Conservation (phyloP, 2,888 invertebrate genomes). For the Philonicus albiceps region DNA sequence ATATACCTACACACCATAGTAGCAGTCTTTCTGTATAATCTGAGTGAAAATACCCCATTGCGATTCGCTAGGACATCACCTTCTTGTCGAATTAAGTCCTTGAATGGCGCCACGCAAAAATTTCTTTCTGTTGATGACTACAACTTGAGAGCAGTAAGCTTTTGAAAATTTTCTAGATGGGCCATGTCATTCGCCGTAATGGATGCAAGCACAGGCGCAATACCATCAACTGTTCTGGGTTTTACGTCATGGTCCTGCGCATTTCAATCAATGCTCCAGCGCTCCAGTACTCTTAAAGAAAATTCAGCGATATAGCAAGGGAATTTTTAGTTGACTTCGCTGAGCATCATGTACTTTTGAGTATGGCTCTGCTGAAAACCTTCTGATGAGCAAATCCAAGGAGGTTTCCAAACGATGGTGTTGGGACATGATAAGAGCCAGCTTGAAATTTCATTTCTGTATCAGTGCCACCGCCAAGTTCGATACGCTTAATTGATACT, state of each 20-base stretch:
- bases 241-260: constrained; percentile 13
- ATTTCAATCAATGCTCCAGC: too few species aligned
- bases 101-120: background rate
- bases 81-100: background rate
- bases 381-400: background rate
- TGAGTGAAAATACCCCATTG: background rate
- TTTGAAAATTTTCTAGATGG: background rate
- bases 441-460: background rate
- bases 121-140: background rate
- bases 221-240: background rate
- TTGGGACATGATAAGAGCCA: background rate
- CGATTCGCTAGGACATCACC: background rate
- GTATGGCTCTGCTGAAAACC: background rate
- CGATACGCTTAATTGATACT: background rate
- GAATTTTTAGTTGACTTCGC: background rate
- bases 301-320: background rate
- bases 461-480: background rate
- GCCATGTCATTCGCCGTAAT: background rate
- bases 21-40: background rate
- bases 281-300: background rate
- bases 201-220: background rate
- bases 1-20: background rate
- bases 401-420: background rate
- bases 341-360: background rate
- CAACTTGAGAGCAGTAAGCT: background rate